phyloP scores from a whole-genome alignment of 2,797 vertebrate species.

The Bufotes viridis region DNA sequence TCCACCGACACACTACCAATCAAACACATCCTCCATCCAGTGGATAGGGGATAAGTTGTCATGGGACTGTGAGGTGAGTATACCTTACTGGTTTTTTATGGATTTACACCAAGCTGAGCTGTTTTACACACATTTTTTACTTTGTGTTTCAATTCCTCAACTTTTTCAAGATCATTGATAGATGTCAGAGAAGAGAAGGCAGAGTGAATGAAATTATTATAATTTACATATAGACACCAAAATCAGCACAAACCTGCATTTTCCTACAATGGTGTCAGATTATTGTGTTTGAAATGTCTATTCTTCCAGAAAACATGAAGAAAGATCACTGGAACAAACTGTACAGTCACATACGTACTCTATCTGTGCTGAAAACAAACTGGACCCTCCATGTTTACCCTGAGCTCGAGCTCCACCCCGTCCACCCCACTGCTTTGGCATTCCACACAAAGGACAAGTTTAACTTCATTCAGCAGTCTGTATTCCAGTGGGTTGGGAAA shows the following conservation, averaged over 20 bases:
- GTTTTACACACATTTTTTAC: too few species aligned
- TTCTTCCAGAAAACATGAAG: not conserved
- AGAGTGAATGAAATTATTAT: not conserved
- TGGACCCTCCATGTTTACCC: not conserved
- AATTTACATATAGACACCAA: not conserved
- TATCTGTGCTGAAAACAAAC: not conserved
- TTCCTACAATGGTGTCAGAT: not conserved
- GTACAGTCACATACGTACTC: not conserved
- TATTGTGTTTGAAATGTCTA: not conserved
- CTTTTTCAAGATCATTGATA: not conserved
- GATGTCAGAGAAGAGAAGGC: not conserved
- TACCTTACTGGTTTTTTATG: too few species aligned
- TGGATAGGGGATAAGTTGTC: too few species aligned
- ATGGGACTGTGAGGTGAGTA: too few species aligned
- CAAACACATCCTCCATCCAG: too few species aligned
- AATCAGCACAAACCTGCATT: not conserved
- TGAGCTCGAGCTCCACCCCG: not conserved
- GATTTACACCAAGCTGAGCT: too few species aligned
- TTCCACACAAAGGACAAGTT: conserved; percentile 53
- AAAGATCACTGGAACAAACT: not conserved
- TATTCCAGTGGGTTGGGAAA: conserved; percentile 47
- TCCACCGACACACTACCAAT: too few species aligned
- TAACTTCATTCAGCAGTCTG: conserved; percentile 55
- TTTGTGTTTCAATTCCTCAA: not conserved
- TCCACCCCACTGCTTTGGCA: conserved; percentile 26